Percentiles rank a stretch among this genome's conserved stretches.
These are phyloP conservation scores for Hippoglossus hippoglossus DNA, from an alignment of 2,797 vertebrate species.

Conservation along the genomic window DNA sequence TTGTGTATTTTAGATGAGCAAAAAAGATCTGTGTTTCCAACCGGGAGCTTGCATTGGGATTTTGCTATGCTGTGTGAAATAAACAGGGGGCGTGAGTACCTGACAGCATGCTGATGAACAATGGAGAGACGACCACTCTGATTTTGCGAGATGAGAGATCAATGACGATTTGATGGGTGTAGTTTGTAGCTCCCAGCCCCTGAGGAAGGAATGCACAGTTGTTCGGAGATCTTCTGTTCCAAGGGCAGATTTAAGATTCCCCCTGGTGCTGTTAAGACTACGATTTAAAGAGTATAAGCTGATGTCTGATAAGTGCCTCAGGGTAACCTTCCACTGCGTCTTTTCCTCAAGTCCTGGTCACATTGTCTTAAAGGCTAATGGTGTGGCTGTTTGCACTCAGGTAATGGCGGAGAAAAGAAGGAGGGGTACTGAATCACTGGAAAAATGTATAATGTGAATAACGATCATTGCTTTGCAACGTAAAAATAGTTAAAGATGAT, in stretches of 20 bases:
- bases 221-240: slow-evolving; percentile 22
- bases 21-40: slow-evolving; percentile 11
- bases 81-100: slow-evolving; percentile 16
- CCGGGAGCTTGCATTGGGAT: slow-evolving; percentile 13
- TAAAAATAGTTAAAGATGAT: too few species aligned
- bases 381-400: slow-evolving; percentile 4
- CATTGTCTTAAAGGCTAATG: slow-evolving; percentile 17
- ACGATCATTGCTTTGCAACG: too few species aligned
- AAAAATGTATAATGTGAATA: background rate
- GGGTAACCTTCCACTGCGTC: slow-evolving; percentile 26
- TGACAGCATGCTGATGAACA: slow-evolving; percentile 31
- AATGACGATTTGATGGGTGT: slow-evolving; percentile 28
- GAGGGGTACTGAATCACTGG: background rate
- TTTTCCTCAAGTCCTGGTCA: slow-evolving; percentile 12
- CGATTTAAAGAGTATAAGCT: slow-evolving; percentile 44
- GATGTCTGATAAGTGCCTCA: slow-evolving; percentile 40
- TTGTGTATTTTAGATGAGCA: slow-evolving; percentile 45
- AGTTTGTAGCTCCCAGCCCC: slow-evolving; percentile 25
- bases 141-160: slow-evolving; percentile 17
- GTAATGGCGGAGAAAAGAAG: background rate
- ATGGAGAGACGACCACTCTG: slow-evolving; percentile 8
- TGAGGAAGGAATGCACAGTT: background rate
- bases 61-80: slow-evolving; percentile 12
- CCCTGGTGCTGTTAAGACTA: slow-evolving; percentile 25
- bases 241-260: slow-evolving; percentile 41